Evolutionary conservation across 1,140 invertebrate genomes (phyloP).

Genomic region (Cyphomyrmex costatus): DNA sequence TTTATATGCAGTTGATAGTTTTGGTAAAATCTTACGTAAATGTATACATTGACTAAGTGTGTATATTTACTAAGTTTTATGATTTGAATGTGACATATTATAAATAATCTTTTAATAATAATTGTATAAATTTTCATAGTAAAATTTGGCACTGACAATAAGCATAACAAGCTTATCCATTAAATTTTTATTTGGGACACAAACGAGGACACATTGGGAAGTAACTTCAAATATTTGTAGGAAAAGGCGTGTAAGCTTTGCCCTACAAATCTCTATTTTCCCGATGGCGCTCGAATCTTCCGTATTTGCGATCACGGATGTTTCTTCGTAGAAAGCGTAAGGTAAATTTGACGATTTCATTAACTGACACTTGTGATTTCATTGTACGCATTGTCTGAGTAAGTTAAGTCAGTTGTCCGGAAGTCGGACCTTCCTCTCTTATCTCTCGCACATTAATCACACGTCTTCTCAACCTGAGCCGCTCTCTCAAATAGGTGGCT

Average conservation of each 20-base stretch:
- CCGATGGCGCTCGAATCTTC: conserved; percentile 32
- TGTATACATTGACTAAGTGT: no score
- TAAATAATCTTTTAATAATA: background rate
- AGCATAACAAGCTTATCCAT: conserved; percentile 23
- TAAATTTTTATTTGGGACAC: conserved; percentile 57
- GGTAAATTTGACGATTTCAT: conserved; percentile 74
- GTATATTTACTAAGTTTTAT: no score
- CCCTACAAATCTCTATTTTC: conserved; percentile 50
- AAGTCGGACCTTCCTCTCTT: conserved; percentile 60
- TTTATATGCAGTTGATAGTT: no score
- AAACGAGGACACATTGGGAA: conserved; percentile 39
- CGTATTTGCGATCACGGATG: conserved; percentile 57
- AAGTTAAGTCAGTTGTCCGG: conserved; percentile 51
- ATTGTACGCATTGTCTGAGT: conserved; percentile 68
- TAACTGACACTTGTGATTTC: conserved; percentile 70
- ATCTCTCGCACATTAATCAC: conserved; percentile 74
- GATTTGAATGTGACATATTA: no score
- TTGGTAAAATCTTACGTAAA: no score
- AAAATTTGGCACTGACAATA: background rate
- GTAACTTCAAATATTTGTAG: conserved; percentile 54
- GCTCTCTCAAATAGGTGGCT: conserved; percentile 54
- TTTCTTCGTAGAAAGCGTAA: conserved; percentile 42
- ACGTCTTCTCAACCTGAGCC: conserved; percentile 40
- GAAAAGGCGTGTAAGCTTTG: conserved; percentile 39
- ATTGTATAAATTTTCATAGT: conserved; percentile 18